A percentile compares a stretch with the other conserved stretches of the same genome.
These are phyloP conservation scores for Crax fasciolata DNA, from an alignment of 2,797 vertebrate genomes.

Conservation along the genomic window DNA sequence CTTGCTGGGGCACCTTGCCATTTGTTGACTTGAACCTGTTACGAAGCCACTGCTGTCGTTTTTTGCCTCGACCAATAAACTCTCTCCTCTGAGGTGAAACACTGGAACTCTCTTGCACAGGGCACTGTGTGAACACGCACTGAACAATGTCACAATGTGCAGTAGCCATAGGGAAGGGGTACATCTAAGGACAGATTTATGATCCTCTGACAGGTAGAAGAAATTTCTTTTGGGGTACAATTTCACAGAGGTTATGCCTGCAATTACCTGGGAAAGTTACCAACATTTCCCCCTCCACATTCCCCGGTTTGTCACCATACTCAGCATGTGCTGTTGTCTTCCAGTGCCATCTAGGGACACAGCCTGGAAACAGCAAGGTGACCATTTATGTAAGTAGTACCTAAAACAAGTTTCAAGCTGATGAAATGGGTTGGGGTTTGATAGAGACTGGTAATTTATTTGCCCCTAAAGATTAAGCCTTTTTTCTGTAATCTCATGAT, in stretches of 20 bases:
- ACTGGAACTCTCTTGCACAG: background rate
- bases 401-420: background rate
- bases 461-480: background rate
- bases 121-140: background rate
- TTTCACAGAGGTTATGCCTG: background rate
- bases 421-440: background rate
- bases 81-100: background rate
- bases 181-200: background rate
- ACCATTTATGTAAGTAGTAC: rapidly evolving
- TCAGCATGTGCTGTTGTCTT: constrained; percentile 1
- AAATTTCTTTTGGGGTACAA: background rate
- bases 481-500: background rate
- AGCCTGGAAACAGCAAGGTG: background rate
- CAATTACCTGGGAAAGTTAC: background rate
- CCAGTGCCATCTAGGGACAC: constrained; percentile 57
- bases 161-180: background rate
- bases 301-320: background rate
- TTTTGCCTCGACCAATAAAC: background rate
- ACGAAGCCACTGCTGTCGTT: rapidly evolving
- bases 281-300: background rate
- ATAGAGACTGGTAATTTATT: background rate
- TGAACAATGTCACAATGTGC: background rate
- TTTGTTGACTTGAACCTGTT: background rate
- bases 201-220: background rate
- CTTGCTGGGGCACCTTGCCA: background rate